Base-by-base conservation (phyloP, 2,113 vertebrate species). In the Trachemys scripta region DNA sequence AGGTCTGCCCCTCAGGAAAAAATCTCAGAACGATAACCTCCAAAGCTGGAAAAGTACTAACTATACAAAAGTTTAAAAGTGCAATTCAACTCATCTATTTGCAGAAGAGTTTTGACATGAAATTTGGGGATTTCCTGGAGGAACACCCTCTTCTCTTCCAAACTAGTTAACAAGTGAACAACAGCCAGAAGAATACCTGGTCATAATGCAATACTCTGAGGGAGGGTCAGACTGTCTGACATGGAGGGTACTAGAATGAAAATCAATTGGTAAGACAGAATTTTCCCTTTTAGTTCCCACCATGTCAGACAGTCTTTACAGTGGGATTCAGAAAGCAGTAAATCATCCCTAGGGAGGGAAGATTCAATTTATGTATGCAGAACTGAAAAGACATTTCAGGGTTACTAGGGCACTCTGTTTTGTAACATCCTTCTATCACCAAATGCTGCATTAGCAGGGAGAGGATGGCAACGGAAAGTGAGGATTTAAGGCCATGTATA, bases 101-200 rank as follows among this genome's bases (percentile, higher is more conserved):
- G 22, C 10, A 80, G 59, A 42, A 80, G 20, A 84, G 38, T 17
- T 35, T 75, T 49, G 47, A 65, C 35, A 8, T 50, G 38, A 47
- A 29, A 81, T 50, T 85, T 11, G 59, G 87, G 25, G 8, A 65
- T 38, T n/a, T 81, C 81, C 31, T 51, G 31, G n/a, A n/a, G n/a
- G n/a, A n/a, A 38, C 7, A 24, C 10, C 6, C 57, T 54, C 8
- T 12, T 80, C 35, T 79, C 49, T 72, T 65, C 31, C 10, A 47
- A 89, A 75, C 25, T 42, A 45, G 14, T 81, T 4, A n/a, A 27
- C 14, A 65, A 88, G 14, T 8, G 50, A 86, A n/a, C 0, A 0
- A 75, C 2, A 19, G 29, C 17, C n/a, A 72, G 0, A 85, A 93
- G 29, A 80, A 80, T 35, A 20, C 4, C 27, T 72, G 29, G 62